Conservation (phyloP, 2,113 vertebrate genomes). For the Syngnathus typhle region DNA sequence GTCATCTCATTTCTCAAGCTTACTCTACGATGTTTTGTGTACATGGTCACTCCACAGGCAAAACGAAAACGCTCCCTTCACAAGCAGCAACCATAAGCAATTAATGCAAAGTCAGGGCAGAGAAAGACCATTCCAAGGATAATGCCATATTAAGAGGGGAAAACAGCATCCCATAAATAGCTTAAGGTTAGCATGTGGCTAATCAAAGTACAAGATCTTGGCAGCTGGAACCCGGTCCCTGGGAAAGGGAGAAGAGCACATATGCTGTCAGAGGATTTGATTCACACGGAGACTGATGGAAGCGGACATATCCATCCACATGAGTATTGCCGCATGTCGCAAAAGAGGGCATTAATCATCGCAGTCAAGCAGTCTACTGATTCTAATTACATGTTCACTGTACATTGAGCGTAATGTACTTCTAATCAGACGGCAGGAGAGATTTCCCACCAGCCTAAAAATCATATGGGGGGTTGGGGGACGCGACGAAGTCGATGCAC, state of each 20-base stretch:
- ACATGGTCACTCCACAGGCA: neutral
- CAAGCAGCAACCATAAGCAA: constrained; percentile 19
- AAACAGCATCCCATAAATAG: constrained; percentile 1
- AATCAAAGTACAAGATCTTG: constrained; percentile 8
- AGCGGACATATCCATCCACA: constrained; percentile 47
- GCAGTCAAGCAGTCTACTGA: constrained; percentile 23
- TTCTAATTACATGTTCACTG: constrained; percentile 47
- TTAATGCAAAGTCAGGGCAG: constrained; percentile 15
- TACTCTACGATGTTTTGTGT: constrained; percentile 3
- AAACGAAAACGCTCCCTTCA: constrained; percentile 14
- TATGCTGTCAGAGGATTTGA: constrained; percentile 31
- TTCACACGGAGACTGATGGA: constrained; percentile 39
- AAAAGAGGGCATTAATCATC: constrained; percentile 57
- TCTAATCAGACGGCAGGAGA: constrained; percentile 24
- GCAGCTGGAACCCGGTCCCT: neutral
- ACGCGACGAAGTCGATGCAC: neutral
- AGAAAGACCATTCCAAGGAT: constrained; percentile 1
- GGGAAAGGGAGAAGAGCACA: constrained; percentile 13
- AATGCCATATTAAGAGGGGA: neutral
- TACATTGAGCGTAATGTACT: constrained; percentile 18
- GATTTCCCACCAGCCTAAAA: constrained; percentile 36
- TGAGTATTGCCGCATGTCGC: constrained; percentile 36
- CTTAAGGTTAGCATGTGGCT: constrained; percentile 14
- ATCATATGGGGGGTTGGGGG: neutral
- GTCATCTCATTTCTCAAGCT: neutral